Conservation (phyloP, 2,113 vertebrate genomes). For the Tretioscincus oriximinensis region DNA sequence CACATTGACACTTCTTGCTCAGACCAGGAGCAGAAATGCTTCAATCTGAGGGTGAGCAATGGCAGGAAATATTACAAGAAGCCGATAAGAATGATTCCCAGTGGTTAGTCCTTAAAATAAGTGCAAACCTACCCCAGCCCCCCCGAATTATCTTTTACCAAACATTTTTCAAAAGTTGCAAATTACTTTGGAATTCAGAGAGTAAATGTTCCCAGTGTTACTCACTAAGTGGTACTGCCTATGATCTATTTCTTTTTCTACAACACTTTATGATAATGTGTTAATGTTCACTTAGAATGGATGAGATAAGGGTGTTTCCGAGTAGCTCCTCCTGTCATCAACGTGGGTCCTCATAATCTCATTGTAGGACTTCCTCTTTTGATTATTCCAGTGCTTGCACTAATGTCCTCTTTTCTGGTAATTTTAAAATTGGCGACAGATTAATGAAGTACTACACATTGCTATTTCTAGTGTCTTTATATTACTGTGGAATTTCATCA, state of each 20-base stretch:
- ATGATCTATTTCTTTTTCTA: not conserved
- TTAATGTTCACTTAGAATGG: not conserved
- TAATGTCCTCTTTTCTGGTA: not conserved
- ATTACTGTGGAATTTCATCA: conserved; percentile 4
- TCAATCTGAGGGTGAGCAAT: too few species aligned
- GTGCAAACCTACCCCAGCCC: too few species aligned
- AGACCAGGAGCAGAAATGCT: too few species aligned
- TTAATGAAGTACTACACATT: not conserved
- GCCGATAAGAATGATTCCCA: too few species aligned
- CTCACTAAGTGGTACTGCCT: not conserved
- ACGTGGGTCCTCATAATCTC: conserved; percentile 4
- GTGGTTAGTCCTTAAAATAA: too few species aligned
- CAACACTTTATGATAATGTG: not conserved
- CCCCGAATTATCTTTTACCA: too few species aligned
- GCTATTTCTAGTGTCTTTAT: not conserved
- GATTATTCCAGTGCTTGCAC: not conserved
- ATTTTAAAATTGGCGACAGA: conserved; percentile 10
- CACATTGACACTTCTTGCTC: too few species aligned
- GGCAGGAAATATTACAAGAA: too few species aligned
- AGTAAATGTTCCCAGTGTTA: too few species aligned
- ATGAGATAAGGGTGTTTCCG: not conserved
- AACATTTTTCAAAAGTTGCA: not conserved
- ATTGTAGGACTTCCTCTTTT: not conserved
- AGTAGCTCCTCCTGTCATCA: not conserved
- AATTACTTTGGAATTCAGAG: not conserved